These are phyloP conservation scores for Perodicticus potto DNA, from an alignment of 2,797 vertebrate genomes.

Conservation along the genomic window DNA sequence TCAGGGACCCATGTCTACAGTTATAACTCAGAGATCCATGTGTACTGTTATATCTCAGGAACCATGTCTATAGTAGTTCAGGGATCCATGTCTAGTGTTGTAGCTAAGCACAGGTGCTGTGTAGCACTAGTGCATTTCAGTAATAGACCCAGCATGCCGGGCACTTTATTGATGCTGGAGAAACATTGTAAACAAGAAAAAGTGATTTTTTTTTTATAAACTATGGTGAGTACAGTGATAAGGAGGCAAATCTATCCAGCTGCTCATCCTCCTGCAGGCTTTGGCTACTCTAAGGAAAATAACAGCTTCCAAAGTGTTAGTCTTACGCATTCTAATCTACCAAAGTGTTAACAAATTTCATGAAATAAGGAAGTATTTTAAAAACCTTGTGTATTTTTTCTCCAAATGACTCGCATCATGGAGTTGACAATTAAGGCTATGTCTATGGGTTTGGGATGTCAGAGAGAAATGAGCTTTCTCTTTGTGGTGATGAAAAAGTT, in stretches of 20 bases:
- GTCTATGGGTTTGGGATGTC: neutral
- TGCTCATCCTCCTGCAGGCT: neutral
- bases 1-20: too few species aligned
- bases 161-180: too few species aligned
- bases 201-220: neutral
- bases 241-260: neutral
- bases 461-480: constrained; percentile 30
- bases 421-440: neutral
- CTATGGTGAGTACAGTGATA: neutral
- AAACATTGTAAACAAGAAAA: neutral
- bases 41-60: too few species aligned
- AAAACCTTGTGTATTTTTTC: constrained; percentile 9
- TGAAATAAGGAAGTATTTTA: constrained; percentile 14
- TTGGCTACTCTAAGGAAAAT: neutral
- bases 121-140: accelerated
- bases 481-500: neutral
- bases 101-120: neutral
- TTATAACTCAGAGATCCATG: too few species aligned
- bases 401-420: constrained; percentile 23
- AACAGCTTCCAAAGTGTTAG: neutral
- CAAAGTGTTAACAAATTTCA: neutral
- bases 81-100: too few species aligned
- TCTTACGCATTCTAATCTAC: neutral
- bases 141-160: neutral
- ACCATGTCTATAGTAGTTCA: too few species aligned